Conservation (phyloP, 2,113 vertebrate genomes). For the Parus major region DNA sequence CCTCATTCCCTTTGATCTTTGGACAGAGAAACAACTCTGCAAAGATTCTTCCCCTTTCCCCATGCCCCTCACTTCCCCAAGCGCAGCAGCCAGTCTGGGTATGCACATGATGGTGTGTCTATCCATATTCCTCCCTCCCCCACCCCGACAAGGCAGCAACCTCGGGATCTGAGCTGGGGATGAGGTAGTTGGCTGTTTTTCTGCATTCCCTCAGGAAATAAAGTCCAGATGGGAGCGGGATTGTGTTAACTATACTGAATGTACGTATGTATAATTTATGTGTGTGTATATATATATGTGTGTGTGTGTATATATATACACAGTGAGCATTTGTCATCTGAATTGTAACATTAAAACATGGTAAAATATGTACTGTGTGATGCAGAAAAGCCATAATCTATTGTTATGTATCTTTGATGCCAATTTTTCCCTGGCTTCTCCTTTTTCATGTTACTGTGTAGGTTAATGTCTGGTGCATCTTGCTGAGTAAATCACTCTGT, state of each 20-base stretch:
- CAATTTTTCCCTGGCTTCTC: neutral
- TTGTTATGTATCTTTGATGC: neutral
- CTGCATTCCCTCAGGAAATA: constrained; percentile 34
- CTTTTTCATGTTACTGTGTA: neutral
- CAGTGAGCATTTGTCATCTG: neutral
- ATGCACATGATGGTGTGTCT: neutral
- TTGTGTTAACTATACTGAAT: neutral
- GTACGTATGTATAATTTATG: neutral
- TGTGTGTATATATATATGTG: accelerated
- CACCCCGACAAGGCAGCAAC: neutral
- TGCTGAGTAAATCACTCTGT: neutral
- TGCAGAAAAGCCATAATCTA: neutral
- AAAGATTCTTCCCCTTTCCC: neutral
- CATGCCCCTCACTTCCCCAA: neutral
- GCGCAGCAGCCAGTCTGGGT: neutral
- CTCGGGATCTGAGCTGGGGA: neutral
- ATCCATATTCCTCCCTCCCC: neutral
- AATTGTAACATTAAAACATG: neutral
- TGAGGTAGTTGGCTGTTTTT: neutral
- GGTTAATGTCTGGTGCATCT: neutral
- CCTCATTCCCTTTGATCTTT: neutral
- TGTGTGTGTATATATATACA: neutral
- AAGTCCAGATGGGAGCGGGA: constrained; percentile 46
- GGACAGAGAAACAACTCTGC: neutral
- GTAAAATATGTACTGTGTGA: neutral